These are phyloP conservation scores for Xyliphius kryptos DNA, from an alignment of 2,113 vertebrate genomes.

Conservation along the genomic window DNA sequence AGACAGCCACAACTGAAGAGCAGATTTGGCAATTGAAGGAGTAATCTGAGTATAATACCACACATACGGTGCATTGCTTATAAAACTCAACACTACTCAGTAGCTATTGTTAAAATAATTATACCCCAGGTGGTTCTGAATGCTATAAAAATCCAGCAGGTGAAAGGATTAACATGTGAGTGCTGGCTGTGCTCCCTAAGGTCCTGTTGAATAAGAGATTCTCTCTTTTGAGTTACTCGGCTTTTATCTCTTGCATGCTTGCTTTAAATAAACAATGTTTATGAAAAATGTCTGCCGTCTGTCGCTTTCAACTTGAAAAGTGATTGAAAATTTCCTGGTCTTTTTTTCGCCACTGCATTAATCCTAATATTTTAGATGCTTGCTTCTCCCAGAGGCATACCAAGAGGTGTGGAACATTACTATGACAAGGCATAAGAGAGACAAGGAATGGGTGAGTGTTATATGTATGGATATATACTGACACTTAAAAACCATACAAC, in stretches of 20 bases:
- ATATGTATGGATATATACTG: no score
- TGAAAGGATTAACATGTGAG: background rate
- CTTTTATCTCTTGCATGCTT: background rate
- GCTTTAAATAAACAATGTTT: background rate
- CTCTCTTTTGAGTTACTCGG: background rate
- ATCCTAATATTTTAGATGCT: no score
- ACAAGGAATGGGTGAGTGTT: no score
- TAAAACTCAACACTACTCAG: background rate
- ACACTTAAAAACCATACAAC: no score
- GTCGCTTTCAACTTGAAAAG: background rate
- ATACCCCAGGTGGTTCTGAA: background rate
- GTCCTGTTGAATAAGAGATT: background rate
- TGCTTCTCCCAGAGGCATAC: no score
- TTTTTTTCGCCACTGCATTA: no score
- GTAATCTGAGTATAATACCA: background rate
- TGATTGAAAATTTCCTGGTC: no score
- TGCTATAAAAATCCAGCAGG: background rate
- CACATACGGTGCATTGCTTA: background rate
- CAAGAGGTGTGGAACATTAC: no score
- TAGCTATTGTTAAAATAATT: background rate
- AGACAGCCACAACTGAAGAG: no score
- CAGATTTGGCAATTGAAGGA: background rate
- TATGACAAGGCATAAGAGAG: no score
- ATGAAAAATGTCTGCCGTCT: background rate
- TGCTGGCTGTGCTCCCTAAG: slow-evolving; percentile 8